A percentile compares a stretch with the other conserved stretches of the same genome.
Evolutionary conservation across 2,113 vertebrate species (phyloP).

Genomic region (Heterotis niloticus): DNA sequence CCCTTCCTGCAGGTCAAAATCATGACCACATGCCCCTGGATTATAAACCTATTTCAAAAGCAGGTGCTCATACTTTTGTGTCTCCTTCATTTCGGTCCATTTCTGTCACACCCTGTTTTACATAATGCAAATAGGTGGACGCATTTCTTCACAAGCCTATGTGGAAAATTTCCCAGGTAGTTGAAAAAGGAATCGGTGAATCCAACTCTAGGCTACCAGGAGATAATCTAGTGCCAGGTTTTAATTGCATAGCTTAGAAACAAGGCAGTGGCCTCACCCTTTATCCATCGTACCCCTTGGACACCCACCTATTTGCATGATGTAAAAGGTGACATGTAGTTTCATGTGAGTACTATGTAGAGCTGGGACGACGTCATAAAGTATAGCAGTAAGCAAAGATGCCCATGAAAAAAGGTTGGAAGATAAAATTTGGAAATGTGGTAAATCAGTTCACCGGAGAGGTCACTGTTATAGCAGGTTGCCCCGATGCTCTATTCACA

Average conservation of each 20-base stretch:
- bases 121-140: too few species aligned
- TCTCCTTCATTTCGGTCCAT: conserved; percentile 49
- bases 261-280: conserved; percentile 66
- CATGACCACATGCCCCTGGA: conserved; percentile 37
- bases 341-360: not conserved
- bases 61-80: conserved; percentile 53
- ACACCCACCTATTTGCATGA: conserved; percentile 50
- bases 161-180: conserved; percentile 61
- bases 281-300: conserved; percentile 44
- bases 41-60: conserved; percentile 66
- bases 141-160: conserved; percentile 55
- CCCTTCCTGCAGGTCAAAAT: not conserved
- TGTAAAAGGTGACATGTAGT: not conserved
- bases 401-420: conserved; percentile 45
- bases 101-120: conserved; percentile 55
- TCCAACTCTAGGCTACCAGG: conserved; percentile 64
- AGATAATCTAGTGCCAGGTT: conserved; percentile 69
- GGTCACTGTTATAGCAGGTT: too few species aligned
- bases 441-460: too few species aligned
- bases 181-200: conserved; percentile 64
- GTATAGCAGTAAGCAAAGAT: too few species aligned
- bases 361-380: conserved; percentile 5
- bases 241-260: conserved; percentile 69
- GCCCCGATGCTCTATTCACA: too few species aligned
- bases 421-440: conserved; percentile 31